A percentile compares a stretch with the other conserved stretches of the same genome.
phyloP scores from a whole-genome alignment of 2,888 invertebrate species.

The Apoda limacodes region DNA sequence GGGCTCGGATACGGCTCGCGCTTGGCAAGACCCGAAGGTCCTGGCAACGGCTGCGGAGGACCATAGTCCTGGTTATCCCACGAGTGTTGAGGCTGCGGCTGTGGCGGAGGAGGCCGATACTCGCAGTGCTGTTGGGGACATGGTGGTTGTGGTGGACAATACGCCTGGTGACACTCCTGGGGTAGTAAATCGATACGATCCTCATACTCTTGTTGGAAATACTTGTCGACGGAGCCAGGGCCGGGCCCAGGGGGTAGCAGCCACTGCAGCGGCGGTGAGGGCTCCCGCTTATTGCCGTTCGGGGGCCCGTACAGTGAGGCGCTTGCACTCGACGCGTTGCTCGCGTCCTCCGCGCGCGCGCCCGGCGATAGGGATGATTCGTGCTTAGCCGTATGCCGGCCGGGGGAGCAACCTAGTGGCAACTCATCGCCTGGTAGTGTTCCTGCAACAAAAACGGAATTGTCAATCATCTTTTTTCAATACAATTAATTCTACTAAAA shows the following conservation, averaged over 20 bases:
- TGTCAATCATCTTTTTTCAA: slow-evolving; percentile 5
- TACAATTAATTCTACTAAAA: background rate
- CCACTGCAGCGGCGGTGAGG: slow-evolving; percentile 75
- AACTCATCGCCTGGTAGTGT: slow-evolving; percentile 84
- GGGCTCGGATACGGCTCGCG: slow-evolving; percentile 52
- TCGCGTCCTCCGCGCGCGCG: slow-evolving; percentile 79
- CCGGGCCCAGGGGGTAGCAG: slow-evolving; percentile 78
- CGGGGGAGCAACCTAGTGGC: slow-evolving; percentile 73
- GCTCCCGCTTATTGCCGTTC: slow-evolving; percentile 54
- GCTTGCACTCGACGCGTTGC: slow-evolving; percentile 74
- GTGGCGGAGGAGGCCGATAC: slow-evolving; percentile 74
- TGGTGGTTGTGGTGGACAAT: slow-evolving; percentile 57
- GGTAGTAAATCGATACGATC: slow-evolving; percentile 71
- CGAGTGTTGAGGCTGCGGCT: slow-evolving; percentile 73
- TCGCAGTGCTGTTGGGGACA: slow-evolving; percentile 69
- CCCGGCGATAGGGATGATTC: slow-evolving; percentile 75
- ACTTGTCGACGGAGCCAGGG: slow-evolving; percentile 71
- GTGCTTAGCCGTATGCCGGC: slow-evolving; percentile 62
- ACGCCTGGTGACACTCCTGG: slow-evolving; percentile 62
- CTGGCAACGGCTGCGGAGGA: slow-evolving; percentile 57
- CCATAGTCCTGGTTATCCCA: slow-evolving; percentile 73
- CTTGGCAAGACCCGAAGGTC: slow-evolving; percentile 76
- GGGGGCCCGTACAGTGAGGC: slow-evolving; percentile 71
- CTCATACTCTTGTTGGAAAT: slow-evolving; percentile 76
- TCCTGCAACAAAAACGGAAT: slow-evolving; percentile 69